phyloP scores from a whole-genome alignment of 2,113 vertebrate genomes.

The Coryphaenoides rupestris region DNA sequence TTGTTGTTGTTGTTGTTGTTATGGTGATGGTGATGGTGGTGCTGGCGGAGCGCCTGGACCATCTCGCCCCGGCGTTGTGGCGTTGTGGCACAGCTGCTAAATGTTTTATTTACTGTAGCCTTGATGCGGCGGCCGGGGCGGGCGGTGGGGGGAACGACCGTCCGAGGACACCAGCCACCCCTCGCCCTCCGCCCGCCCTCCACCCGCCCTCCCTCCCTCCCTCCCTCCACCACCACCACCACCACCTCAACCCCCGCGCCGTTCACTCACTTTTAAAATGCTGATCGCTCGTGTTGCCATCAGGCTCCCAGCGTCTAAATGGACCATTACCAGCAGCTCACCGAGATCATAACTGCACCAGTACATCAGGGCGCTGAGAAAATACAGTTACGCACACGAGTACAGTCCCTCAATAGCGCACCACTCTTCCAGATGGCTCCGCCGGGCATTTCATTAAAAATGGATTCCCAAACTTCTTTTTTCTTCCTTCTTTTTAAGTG shows the following conservation, averaged over 20 bases:
- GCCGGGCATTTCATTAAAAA: slow-evolving; percentile 31
- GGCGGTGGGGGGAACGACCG: slow-evolving; percentile 49
- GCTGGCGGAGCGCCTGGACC: slow-evolving; percentile 11
- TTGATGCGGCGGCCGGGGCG: slow-evolving; percentile 67
- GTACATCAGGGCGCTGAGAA: slow-evolving; percentile 4
- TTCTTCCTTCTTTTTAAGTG: slow-evolving; percentile 37
- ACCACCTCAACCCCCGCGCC: too few species aligned
- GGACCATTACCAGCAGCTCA: slow-evolving; percentile 45
- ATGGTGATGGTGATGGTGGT: too few species aligned
- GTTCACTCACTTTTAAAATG: slow-evolving; percentile 37
- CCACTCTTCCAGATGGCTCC: slow-evolving; percentile 33
- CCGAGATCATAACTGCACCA: slow-evolving; percentile 46
- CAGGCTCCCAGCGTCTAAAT: slow-evolving; percentile 44
- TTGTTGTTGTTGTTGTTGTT: too few species aligned
- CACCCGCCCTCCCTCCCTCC: background rate
- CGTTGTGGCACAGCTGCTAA: slow-evolving; percentile 50
- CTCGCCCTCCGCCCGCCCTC: background rate
- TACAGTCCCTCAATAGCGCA: slow-evolving; percentile 33
- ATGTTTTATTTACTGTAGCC: slow-evolving; percentile 68
- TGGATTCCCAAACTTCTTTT: slow-evolving; percentile 34
- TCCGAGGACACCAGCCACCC: slow-evolving; percentile 41
- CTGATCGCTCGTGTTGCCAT: slow-evolving; percentile 58
- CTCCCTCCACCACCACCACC: too few species aligned
- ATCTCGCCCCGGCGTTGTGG: slow-evolving; percentile 20
- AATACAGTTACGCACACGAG: too few species aligned